Conservation (phyloP, 2,797 vertebrate species). For the Thripadectes ignobilis region DNA sequence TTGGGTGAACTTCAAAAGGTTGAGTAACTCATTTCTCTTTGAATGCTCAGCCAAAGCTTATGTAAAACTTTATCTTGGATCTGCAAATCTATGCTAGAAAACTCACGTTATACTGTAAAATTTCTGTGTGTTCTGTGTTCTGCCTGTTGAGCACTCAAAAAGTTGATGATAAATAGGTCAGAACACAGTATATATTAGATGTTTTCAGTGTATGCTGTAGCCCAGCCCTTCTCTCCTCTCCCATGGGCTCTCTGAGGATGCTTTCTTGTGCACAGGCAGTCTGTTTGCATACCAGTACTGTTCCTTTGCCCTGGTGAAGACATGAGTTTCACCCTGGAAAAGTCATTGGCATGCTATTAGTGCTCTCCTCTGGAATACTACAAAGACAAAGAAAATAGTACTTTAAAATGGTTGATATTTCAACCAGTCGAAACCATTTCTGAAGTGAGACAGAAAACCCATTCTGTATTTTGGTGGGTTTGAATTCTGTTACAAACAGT, state of each 20-base stretch:
- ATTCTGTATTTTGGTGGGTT: background rate
- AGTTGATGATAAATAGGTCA: background rate
- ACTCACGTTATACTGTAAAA: background rate
- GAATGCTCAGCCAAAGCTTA: constrained; percentile 25
- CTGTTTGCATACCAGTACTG: background rate
- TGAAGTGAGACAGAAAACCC: background rate
- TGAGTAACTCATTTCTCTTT: constrained; percentile 51
- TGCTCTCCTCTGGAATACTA: background rate
- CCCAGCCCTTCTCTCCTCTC: background rate
- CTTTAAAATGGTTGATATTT: background rate
- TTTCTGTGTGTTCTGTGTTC: background rate
- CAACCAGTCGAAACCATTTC: background rate
- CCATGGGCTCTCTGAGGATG: background rate
- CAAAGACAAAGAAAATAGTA: background rate
- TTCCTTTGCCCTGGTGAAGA: background rate
- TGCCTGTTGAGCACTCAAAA: background rate
- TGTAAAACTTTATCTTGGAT: constrained; percentile 19
- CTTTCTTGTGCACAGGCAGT: background rate
- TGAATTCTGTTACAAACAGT: background rate
- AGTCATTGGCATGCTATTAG: background rate
- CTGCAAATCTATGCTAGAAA: background rate
- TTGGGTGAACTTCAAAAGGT: constrained; percentile 53
- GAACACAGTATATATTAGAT: background rate
- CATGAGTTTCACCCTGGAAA: background rate
- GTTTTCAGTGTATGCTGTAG: background rate